phyloP scores from a whole-genome alignment of 2,888 invertebrate species.

The Tipula vernalis region DNA sequence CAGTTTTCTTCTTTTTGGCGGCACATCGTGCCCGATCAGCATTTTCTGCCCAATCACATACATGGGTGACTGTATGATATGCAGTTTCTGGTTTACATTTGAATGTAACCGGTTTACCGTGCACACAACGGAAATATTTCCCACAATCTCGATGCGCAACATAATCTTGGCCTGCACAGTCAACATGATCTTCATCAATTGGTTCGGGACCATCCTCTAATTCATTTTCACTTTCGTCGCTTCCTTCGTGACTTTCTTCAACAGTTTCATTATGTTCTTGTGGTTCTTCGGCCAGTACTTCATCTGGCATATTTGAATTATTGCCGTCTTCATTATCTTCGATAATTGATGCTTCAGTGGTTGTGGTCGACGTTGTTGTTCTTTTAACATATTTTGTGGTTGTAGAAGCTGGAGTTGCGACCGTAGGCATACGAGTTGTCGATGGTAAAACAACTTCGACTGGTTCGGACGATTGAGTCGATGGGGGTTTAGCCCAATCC shows the following conservation, averaged over 20 bases:
- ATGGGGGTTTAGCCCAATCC: constrained; percentile 70
- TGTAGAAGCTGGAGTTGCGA: constrained; percentile 18
- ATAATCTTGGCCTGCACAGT: constrained; percentile 41
- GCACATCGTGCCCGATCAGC: constrained; percentile 44
- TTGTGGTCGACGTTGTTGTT: constrained; percentile 23
- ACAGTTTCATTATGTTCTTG: constrained; percentile 15
- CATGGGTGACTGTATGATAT: constrained; percentile 54
- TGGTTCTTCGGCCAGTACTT: not conserved
- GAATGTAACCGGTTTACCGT: constrained; percentile 60
- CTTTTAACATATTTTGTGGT: constrained; percentile 13
- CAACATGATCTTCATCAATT: constrained; percentile 31
- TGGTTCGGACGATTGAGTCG: constrained; percentile 45
- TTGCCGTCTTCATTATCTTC: constrained; percentile 17
- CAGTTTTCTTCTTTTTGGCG: constrained; percentile 13
- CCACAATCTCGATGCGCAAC: constrained; percentile 44
- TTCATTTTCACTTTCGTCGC: constrained; percentile 14
- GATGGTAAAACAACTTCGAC: constrained; percentile 33
- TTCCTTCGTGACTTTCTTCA: constrained; percentile 16
- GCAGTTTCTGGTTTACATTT: constrained; percentile 61
- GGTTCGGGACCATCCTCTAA: constrained; percentile 25
- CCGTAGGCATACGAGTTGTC: constrained; percentile 25
- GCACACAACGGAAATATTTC: constrained; percentile 72
- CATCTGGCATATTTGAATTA: not conserved
- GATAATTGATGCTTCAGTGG: constrained; percentile 22
- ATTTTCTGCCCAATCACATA: constrained; percentile 73